phyloP scores from a whole-genome alignment of 1,140 invertebrate species.

The Adoxophyes honmai region DNA sequence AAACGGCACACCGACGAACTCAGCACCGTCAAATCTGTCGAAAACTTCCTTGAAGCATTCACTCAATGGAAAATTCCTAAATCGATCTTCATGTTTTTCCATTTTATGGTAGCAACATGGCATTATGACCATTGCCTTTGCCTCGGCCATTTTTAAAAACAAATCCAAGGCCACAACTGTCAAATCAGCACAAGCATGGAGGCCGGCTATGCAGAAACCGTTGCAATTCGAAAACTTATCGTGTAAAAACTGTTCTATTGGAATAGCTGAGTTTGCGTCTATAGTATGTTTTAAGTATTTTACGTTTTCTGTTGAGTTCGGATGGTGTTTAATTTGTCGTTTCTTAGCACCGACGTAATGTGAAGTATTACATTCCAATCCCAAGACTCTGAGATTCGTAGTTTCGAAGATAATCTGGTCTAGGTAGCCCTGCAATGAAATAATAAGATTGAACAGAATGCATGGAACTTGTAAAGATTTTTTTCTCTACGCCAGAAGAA shows the following conservation, averaged over 20 bases:
- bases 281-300: constrained; percentile 80
- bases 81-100: constrained; percentile 39
- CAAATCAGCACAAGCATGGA: constrained; percentile 92
- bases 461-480: no score
- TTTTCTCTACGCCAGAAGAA: no score
- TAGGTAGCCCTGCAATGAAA: constrained; percentile 82
- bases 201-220: constrained; percentile 55
- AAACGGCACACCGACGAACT: constrained; percentile 79
- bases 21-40: constrained; percentile 40
- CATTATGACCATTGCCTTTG: constrained; percentile 82
- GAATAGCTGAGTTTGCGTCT: constrained; percentile 64
- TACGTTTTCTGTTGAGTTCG: constrained; percentile 72
- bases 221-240: constrained; percentile 51
- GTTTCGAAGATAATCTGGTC: constrained; percentile 82
- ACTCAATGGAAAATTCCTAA: constrained; percentile 83
- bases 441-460: no score
- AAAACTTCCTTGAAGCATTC: constrained; percentile 55
- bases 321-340: constrained; percentile 79
- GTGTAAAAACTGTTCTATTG: constrained; percentile 65
- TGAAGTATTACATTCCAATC: constrained; percentile 82
- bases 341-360: constrained; percentile 81
- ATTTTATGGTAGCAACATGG: constrained; percentile 94
- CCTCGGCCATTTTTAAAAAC: constrained; percentile 80
- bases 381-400: constrained; percentile 82
- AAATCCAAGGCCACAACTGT: constrained; percentile 84